These are phyloP conservation scores for Panagrolaimus sp. DNA, from an alignment of 1,140 invertebrate genomes.

Conservation along the genomic window DNA sequence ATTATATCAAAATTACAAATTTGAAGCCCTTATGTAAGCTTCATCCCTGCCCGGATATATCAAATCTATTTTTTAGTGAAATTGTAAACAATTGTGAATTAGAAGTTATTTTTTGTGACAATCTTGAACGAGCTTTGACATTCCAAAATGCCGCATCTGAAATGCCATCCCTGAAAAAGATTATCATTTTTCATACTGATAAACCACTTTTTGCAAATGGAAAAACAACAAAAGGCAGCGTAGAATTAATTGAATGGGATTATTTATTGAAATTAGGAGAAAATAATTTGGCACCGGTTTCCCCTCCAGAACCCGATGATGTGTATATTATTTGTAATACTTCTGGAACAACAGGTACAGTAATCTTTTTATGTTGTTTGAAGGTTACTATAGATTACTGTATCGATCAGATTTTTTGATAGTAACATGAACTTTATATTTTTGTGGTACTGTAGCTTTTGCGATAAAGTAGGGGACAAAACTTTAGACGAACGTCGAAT, in stretches of 20 bases:
- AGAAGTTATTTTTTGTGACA: constrained; percentile 49
- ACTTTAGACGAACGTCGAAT: too few relatives aligned
- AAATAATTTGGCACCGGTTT: constrained; percentile 17
- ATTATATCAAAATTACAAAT: constrained; percentile 50
- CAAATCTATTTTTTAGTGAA: constrained; percentile 35
- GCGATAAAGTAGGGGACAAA: too few relatives aligned
- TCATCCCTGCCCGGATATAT: too few relatives aligned
- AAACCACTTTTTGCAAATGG: background rate
- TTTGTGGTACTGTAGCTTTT: too few relatives aligned
- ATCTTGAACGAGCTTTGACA: constrained; percentile 29
- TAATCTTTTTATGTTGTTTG: too few relatives aligned
- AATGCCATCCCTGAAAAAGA: constrained; percentile 35
- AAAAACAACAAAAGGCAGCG: background rate
- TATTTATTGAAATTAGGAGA: constrained; percentile 34
- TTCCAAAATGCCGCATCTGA: constrained; percentile 29
- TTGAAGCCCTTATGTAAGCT: constrained; percentile 44
- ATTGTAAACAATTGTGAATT: constrained; percentile 46
- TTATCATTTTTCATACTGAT: constrained; percentile 34
- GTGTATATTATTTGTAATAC: constrained; percentile 92
- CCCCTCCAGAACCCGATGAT: constrained; percentile 74
- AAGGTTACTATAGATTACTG: too few relatives aligned
- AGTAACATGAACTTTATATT: too few relatives aligned
- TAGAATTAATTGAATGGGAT: constrained; percentile 35
- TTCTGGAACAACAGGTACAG: constrained; percentile 83
- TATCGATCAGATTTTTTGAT: too few relatives aligned